These are phyloP conservation scores for Umimayanthus chanpuru DNA, from an alignment of 92 coral and sea anemone genomes.

Conservation along the genomic window DNA sequence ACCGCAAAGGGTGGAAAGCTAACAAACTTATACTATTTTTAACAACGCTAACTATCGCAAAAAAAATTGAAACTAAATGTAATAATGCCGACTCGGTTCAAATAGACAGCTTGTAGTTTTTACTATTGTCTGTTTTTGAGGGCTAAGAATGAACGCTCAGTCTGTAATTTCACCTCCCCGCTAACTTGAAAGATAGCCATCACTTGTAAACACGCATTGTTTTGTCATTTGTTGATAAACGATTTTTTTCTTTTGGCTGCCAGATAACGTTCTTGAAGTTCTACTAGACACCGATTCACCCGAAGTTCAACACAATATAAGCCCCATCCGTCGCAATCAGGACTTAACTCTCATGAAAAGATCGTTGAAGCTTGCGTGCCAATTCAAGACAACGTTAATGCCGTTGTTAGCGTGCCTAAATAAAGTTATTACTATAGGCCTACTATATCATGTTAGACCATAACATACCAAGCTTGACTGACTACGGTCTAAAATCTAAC, in stretches of 20 bases:
- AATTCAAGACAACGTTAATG: too few relatives aligned
- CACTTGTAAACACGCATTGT: not conserved
- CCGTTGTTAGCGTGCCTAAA: not conserved
- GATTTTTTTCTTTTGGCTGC: not conserved
- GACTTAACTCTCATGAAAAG: not conserved
- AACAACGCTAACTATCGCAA: not conserved
- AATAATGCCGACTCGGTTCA: not conserved
- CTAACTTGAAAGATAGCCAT: slow-evolving; percentile 8
- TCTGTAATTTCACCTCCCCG: not conserved
- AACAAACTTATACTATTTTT: not conserved
- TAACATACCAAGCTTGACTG: not conserved
- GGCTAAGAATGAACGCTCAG: not conserved
- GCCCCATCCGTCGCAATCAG: not conserved
- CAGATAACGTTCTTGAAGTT: not conserved
- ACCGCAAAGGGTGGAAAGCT: not conserved
- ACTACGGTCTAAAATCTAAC: too few relatives aligned
- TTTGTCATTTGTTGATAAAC: slow-evolving; percentile 1
- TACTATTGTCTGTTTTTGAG: not conserved
- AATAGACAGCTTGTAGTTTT: not conserved
- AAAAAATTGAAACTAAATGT: too few relatives aligned
- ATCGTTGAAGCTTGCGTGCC: not conserved
- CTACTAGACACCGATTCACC: not conserved
- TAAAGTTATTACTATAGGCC: not conserved
- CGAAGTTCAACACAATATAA: not conserved
- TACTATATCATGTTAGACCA: not conserved